Base-by-base conservation (phyloP, 2,113 vertebrate genomes). In the Oriolus oriolus region DNA sequence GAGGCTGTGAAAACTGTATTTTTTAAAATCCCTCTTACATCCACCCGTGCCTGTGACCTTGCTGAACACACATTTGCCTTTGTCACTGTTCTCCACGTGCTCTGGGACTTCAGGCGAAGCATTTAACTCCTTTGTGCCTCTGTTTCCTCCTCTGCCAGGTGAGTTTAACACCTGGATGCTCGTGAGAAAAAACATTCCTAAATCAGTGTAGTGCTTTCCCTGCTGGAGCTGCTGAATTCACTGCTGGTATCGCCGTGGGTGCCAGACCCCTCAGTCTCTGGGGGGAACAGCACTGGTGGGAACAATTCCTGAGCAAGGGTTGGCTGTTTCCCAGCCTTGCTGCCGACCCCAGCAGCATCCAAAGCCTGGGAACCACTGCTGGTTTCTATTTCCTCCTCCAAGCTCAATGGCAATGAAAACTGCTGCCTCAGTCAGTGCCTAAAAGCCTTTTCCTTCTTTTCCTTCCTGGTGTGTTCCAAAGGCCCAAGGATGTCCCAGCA, bases 1-100 rank as follows among this genome's bases (percentile, higher is more conserved):
- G 68, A 92, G 78, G 59, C 76, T 80, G 74, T 68, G 79, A 80
- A 95, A 96, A 81, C 35, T 59, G 76, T 60, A 19, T 89, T 95
- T 94, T 87, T 41, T 7, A n/a, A 90, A 96, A 87, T 6, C 49
- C 71, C 73, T 87, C 50, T 93, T 93, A 45, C 16, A 41, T 23
- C 80, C 82, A 49, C 63, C 63, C 37, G 18, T 3, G 37, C 5
- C 79, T 60, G 35, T 37, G 82, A 95, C 96, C 87, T 96, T 94
- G 90, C 82, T 87, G 13, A 6, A 42, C 61, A 69, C 3, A 28
- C 53, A 27, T 89, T 20, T 53, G 91, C 94, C 91, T 91, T 91
- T 87, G 89, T 33, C 4, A 4, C 70, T 60, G 54, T 13, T 5
- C 77, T 52, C 65, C 41, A 70, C 57, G 80, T 45, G 10, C 13